Evolutionary conservation across 2,888 invertebrate species (phyloP), one percentile per base, ranked within the genome.

Genomic region (Craniophora ligustri): DNA sequence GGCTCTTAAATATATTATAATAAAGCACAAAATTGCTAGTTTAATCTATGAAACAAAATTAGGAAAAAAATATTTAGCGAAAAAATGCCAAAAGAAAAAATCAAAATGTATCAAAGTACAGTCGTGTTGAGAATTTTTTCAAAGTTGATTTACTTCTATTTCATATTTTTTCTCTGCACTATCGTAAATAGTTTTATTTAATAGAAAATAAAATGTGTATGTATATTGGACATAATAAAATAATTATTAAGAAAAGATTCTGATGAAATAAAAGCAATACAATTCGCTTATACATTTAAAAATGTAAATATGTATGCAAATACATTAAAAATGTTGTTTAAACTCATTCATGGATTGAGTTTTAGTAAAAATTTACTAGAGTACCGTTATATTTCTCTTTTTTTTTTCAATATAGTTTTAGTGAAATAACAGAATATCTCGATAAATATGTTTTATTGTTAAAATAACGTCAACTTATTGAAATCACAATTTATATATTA

Each of bases 251-350:
- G 53, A 46, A 42, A 46, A 53, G 28, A 44, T 71, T 57, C 58
- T 62, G 58, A 49, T 47, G 56, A 59, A 68, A 58, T 70, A 74
- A 77, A 86, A 91, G 88, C 89, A 90, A 90, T 90, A 91, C 78
- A 53, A 81, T 79, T 86, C 85, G 91, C 91, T 90, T 88, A 81
- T 35, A 73, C 54, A 77, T 81, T 72, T 63, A 54, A 66, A 73
- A 65, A 67, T 82, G 81, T 81, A 78, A 68, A 80, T 81, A 79
- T 54, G 54, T 75, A 75, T 79, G 76, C 76, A 62, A 53, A 59
- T 57, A 68, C 69, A 78, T 78, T n/a, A n/a, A 72, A 63, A 77
- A 75, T 72, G 76, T 34, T 58, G 59, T 62, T 69, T 64, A 73
- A 67, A 75, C 69, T 79, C 79, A 50, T 81, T 84, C 81, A 60